These are phyloP conservation scores for Nyctibius grandis DNA, from an alignment of 2,797 vertebrate species.

Conservation along the genomic window DNA sequence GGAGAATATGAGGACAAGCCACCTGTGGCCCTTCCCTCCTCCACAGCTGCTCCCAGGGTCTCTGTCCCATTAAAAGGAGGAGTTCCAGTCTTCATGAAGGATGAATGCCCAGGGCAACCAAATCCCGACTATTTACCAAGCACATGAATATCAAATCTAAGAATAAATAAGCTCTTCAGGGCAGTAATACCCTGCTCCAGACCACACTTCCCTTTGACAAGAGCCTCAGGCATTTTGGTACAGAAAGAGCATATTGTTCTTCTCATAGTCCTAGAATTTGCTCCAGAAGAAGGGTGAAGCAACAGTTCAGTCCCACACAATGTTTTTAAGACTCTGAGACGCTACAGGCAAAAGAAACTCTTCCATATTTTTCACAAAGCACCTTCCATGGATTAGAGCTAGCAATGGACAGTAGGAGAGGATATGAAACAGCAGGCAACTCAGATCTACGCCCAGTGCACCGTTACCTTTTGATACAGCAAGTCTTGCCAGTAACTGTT, in stretches of 20 bases:
- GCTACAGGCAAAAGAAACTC: background rate
- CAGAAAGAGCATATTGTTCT: background rate
- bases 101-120: background rate
- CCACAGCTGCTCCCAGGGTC: background rate
- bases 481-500: background rate
- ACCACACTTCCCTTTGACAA: background rate
- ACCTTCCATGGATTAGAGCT: background rate
- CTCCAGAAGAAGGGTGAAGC: background rate
- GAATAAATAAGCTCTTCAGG: background rate
- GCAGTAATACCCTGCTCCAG: background rate
- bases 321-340: background rate
- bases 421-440: background rate
- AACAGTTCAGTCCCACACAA: background rate
- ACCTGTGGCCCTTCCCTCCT: background rate
- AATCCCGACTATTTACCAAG: background rate
- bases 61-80: background rate
- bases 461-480: background rate
- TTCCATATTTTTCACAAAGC: background rate
- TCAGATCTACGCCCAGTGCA: accelerated
- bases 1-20: background rate
- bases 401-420: background rate
- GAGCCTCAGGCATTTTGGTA: background rate
- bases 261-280: background rate
- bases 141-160: background rate
- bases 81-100: background rate